A percentile compares a stretch with the other conserved stretches of the same genome.
These are phyloP conservation scores for Heliconius ethilla DNA, from an alignment of 2,888 invertebrate species.

Conservation along the genomic window DNA sequence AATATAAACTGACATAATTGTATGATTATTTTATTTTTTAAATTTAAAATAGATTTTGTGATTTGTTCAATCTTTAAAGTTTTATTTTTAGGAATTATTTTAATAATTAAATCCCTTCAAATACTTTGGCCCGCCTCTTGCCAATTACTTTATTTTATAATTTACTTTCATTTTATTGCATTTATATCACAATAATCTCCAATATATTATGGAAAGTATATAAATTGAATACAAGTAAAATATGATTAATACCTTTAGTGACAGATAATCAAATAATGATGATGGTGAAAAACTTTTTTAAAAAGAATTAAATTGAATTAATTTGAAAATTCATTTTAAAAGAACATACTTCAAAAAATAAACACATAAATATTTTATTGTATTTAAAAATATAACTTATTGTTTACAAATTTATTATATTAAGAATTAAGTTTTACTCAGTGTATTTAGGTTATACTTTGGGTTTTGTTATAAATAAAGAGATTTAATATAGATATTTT, in stretches of 20 bases:
- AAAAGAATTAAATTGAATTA: background rate
- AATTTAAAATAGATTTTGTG: background rate
- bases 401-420: background rate
- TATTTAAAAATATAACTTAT: background rate
- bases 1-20: background rate
- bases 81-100: background rate
- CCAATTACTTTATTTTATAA: background rate
- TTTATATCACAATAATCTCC: background rate
- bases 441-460: background rate
- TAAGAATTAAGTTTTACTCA: background rate
- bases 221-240: background rate
- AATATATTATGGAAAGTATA: background rate
- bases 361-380: background rate
- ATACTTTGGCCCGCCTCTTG: background rate
- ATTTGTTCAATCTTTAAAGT: background rate
- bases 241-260: background rate
- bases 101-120: background rate
- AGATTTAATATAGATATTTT: background rate
- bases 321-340: background rate
- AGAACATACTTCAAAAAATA: background rate
- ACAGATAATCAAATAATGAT: background rate
- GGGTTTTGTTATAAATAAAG: slow-evolving; percentile 1
- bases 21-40: too few relatives aligned
- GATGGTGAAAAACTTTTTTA: background rate
- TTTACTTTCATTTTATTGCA: background rate